These are phyloP conservation scores for Haliclystus octoradiatus DNA, from an alignment of 30 jellyfish, hydroid and myxozoan genomes.

Conservation along the genomic window DNA sequence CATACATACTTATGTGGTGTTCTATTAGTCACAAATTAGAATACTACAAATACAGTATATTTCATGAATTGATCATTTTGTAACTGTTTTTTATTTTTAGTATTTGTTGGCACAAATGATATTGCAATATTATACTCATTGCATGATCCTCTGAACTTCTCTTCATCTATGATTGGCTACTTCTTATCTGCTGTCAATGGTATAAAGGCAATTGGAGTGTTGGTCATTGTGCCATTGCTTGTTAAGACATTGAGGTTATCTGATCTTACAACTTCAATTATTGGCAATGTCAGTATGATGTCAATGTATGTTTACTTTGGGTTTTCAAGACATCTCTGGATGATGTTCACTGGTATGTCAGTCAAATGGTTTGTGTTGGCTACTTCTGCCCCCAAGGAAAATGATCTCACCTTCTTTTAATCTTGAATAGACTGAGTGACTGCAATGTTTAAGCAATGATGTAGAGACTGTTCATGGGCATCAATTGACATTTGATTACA, in stretches of 20 bases:
- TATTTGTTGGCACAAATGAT: constrained; percentile 43
- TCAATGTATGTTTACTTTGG: constrained; percentile 35
- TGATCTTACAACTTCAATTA: constrained; percentile 42
- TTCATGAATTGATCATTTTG: too few species aligned
- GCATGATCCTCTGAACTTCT: constrained; percentile 65
- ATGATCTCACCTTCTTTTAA: too few species aligned
- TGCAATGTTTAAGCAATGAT: too few species aligned
- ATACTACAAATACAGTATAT: background rate
- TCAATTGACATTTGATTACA: too few species aligned
- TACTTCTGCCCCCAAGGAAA: too few species aligned
- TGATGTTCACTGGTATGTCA: constrained; percentile 69
- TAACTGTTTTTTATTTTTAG: constrained; percentile 47
- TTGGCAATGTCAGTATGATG: constrained; percentile 27
- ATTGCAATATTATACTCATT: constrained; percentile 43
- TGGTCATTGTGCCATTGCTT: constrained; percentile 43
- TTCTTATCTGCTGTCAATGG: constrained; percentile 31
- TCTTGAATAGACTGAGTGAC: too few species aligned
- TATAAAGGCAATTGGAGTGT: constrained; percentile 55
- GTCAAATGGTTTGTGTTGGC: too few species aligned
- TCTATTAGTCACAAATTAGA: background rate
- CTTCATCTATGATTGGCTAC: constrained; percentile 81
- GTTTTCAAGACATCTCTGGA: constrained; percentile 49
- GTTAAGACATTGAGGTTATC: constrained; percentile 25
- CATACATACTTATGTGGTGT: background rate
- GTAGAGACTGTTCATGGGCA: too few species aligned